Evolutionary conservation across 1,140 invertebrate genomes (phyloP), one percentile per base, ranked within the genome.

Genomic region (Zaprionus kolodkinae): DNA sequence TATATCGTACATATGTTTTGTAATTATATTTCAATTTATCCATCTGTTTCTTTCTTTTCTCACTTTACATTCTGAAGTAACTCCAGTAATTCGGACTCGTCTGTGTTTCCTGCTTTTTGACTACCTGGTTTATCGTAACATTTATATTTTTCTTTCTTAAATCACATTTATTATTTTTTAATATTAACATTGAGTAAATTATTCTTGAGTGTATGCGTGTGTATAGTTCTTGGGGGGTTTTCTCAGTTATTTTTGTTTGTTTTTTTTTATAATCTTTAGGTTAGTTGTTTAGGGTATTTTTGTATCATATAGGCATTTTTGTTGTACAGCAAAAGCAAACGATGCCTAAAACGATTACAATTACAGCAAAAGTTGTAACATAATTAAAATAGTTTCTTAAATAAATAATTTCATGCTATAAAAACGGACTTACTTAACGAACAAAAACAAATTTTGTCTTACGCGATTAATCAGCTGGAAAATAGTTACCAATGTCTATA

Each of bases 121-220:
- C 69, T 66, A 65, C 68, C 73, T 61, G 38, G 13, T 67, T 72
- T 40, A 63, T 72, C 57, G 52, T 76, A 67, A 72, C 69, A 72
- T 76, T 72, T 76, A 76, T 72, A 66, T 68, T 69, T 77, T 78
- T 79, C 70, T 56, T 81, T 69, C 85, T 89, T 88, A 88, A 88
- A 88, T 88, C 84, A 88, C 84, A 88, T 89, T 89, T 88, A 88
- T 88, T 88, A 87, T 73, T 68, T 62, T 45, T 52, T 81, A 77
- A 84, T 84, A 84, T 84, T 84, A 88, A 88, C 84, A 88, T 88
- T 88, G 84, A 88, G 84, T 88, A 89, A 89, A 81, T 89, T 89
- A 88, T 80, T 76, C 56, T 80, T 84, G 84, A 87, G 85, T 88
- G 77, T 83, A 79, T 76, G 60, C 67, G 68, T 69, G 68, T 78